Evolutionary conservation across 2,888 invertebrate genomes (phyloP).

Genomic region (Melikaiella ostensackeni): DNA sequence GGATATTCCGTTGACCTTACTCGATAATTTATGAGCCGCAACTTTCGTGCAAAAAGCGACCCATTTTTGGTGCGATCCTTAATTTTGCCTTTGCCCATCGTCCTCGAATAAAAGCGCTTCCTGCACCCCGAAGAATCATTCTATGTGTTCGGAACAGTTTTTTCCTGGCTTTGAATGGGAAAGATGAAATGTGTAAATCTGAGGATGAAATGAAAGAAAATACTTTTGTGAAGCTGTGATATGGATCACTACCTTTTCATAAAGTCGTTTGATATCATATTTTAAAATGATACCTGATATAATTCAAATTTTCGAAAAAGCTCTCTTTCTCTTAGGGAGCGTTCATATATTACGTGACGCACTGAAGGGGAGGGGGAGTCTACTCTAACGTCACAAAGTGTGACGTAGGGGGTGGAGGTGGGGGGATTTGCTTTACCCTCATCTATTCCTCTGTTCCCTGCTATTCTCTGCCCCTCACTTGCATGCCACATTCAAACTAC

Average conservation of each 20-base stretch:
- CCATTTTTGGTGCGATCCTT: conserved; percentile 52
- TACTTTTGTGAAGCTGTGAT: not conserved
- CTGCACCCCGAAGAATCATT: conserved; percentile 39
- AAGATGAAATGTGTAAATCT: conserved; percentile 29
- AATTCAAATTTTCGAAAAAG: not conserved
- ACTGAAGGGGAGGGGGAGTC: too few species aligned
- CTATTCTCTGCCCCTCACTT: too few species aligned
- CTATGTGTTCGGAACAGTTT: conserved; percentile 28
- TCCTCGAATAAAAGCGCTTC: conserved; percentile 43
- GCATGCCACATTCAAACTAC: too few species aligned
- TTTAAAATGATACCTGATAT: not conserved
- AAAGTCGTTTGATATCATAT: too few species aligned
- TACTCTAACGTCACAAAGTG: too few species aligned
- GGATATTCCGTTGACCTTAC: conserved; percentile 55
- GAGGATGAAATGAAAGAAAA: conserved; percentile 11
- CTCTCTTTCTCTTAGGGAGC: not conserved
- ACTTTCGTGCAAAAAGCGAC: conserved; percentile 54
- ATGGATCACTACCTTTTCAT: not conserved
- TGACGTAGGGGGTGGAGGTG: too few species aligned
- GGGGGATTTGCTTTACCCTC: too few species aligned
- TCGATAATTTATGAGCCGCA: conserved; percentile 51
- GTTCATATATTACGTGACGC: too few species aligned
- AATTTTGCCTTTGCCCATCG: conserved; percentile 47
- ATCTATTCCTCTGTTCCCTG: too few species aligned
- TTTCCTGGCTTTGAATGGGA: conserved; percentile 2